These are phyloP conservation scores for Artemia sp. DNA, from an alignment of 2,888 invertebrate species.

Conservation along the genomic window DNA sequence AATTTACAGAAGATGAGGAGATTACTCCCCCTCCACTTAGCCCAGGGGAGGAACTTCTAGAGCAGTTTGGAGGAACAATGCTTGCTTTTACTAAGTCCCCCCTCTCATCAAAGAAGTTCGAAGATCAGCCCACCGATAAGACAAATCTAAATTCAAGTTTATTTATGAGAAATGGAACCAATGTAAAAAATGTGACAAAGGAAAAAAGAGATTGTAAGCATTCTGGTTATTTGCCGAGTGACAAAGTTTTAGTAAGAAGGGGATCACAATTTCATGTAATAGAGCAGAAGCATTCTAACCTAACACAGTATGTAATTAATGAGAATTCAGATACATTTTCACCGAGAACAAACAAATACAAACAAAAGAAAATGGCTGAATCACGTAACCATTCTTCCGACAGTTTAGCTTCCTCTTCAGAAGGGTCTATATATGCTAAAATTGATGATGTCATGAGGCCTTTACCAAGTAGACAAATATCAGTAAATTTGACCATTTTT, in stretches of 20 bases:
- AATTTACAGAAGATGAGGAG: slow-evolving; percentile 12
- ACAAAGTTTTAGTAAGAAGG: not conserved
- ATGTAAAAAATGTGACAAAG: too few species aligned
- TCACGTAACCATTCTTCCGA: not conserved
- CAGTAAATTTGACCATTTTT: slow-evolving; percentile 21
- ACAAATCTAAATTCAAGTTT: too few species aligned
- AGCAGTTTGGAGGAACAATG: not conserved
- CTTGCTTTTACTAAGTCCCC: too few species aligned
- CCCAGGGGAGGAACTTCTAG: slow-evolving; percentile 1
- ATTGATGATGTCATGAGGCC: slow-evolving; percentile 44
- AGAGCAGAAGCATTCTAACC: too few species aligned
- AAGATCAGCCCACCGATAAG: too few species aligned
- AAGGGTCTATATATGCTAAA: slow-evolving; percentile 45
- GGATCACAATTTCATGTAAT: not conserved
- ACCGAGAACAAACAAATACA: too few species aligned
- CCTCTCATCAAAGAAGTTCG: too few species aligned
- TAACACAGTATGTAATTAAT: too few species aligned
- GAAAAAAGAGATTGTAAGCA: too few species aligned
- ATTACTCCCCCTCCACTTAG: slow-evolving; percentile 21
- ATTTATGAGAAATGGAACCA: too few species aligned
- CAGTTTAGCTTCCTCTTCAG: slow-evolving; percentile 35
- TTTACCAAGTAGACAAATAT: slow-evolving; percentile 29
- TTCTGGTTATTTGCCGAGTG: not conserved
- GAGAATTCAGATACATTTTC: too few species aligned
- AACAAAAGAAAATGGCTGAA: too few species aligned